phyloP scores from a whole-genome alignment of 2,888 invertebrate genomes.

The Catocala nupta region DNA sequence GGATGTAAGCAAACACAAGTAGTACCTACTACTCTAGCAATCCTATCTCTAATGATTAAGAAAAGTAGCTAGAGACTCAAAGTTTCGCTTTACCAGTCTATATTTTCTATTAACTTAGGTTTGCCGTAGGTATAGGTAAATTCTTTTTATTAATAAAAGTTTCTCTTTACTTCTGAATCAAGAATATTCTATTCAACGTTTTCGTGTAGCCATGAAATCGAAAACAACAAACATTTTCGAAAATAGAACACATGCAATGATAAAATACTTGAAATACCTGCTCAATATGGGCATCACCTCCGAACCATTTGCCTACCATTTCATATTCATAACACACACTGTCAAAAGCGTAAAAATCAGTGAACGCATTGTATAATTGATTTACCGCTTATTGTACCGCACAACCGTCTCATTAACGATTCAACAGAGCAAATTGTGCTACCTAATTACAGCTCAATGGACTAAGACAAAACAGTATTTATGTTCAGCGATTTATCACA shows the following conservation, averaged over 20 bases:
- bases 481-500: slow-evolving; percentile 85
- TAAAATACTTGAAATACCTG: slow-evolving; percentile 46
- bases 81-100: too few relatives aligned
- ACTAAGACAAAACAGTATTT: slow-evolving; percentile 84
- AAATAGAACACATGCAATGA: slow-evolving; percentile 31
- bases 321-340: slow-evolving; percentile 59
- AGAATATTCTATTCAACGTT: slow-evolving; percentile 1
- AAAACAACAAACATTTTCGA: slow-evolving; percentile 32
- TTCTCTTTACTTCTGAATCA: neutral
- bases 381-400: slow-evolving; percentile 78
- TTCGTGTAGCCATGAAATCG: slow-evolving; percentile 16
- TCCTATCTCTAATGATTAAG: too few relatives aligned
- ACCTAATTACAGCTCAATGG: slow-evolving; percentile 84
- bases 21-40: too few relatives aligned
- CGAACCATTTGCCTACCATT: slow-evolving; percentile 43
- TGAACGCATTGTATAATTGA: slow-evolving; percentile 75
- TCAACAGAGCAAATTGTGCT: slow-evolving; percentile 85
- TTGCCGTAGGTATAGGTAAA: too few relatives aligned
- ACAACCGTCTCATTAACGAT: slow-evolving; percentile 80
- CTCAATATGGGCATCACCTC: slow-evolving; percentile 39
- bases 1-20: too few relatives aligned
- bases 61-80: too few relatives aligned
- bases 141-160: too few relatives aligned
- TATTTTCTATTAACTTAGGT: too few relatives aligned
- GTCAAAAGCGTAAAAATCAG: slow-evolving; percentile 64